Base-by-base conservation (phyloP, 2,888 invertebrate species). In the Andricus quercusramuli region DNA sequence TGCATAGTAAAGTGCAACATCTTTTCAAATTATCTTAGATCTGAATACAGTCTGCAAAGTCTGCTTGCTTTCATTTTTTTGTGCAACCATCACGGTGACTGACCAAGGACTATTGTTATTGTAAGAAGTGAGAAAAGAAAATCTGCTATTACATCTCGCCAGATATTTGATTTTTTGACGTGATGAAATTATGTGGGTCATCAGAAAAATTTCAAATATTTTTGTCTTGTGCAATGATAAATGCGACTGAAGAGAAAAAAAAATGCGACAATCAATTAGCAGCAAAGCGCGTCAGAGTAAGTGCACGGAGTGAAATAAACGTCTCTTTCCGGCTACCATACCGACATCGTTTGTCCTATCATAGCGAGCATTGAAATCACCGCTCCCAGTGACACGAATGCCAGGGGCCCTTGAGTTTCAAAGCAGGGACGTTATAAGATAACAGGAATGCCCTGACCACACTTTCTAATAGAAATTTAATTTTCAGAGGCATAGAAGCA, bases 341-440 rank as follows among this genome's bases (percentile, higher is more conserved):
- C 37, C 8, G 37, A 37, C 37, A 37, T 37, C 37, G 37, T 37
- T 9, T 37, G 37, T 37, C 37, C 37, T 37, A 37, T 37, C 41
- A 25, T 13, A 13, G 41, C 84, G 80, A 79, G 88, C 88, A 84
- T 88, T 86, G 85, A 87, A 88, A 85, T 88, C 88, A 82, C 88
- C 85, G 83, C 83, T 86, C 84, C 80, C 85, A 82, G 83, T 85
- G 89, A 89, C 87, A 88, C 86, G 81, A 88, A 88, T 88, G 87
- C 89, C 88, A 82, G 83, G 81, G 80, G 79, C 78, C 81, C 80
- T 78, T 76, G 82, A 80, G 82, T 86, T 86, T 82, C 82, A 80
- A 76, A 66, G 17, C 67, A 68, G 67, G 44, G 44, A 44, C 44
- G 67, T 68, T 68, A 68, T 20, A 11, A 41, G 17, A 68, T 41